Conservation (phyloP, 2,113 vertebrate species). For the Rhea pennata region DNA sequence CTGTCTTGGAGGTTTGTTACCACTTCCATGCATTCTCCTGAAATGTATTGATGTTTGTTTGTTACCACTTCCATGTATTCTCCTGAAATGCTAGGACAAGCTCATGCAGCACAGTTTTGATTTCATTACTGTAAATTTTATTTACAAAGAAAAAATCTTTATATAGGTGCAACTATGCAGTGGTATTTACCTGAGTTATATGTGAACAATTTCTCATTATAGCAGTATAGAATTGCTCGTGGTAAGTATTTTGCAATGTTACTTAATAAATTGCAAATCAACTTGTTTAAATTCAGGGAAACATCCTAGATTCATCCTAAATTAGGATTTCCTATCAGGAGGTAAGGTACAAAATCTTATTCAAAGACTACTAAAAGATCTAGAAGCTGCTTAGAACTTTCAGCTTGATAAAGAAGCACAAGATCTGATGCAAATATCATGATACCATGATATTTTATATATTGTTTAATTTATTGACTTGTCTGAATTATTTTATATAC, state of each 20-base stretch:
- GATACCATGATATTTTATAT: constrained; percentile 38
- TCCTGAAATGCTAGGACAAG: neutral
- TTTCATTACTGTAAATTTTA: neutral
- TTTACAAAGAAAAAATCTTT: neutral
- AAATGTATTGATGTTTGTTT: neutral
- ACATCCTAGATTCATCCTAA: neutral
- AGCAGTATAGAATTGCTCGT: neutral
- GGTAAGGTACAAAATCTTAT: constrained; percentile 21
- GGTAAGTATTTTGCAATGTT: neutral
- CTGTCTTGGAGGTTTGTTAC: neutral
- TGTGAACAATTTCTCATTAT: neutral
- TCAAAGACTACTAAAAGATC: constrained; percentile 16
- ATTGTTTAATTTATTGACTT: constrained; percentile 50
- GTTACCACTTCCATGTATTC: neutral
- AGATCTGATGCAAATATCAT: neutral
- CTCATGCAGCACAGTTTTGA: neutral
- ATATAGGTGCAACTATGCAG: neutral
- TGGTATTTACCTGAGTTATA: neutral
- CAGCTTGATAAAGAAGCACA: neutral
- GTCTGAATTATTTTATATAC: constrained; percentile 54
- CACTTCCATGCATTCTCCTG: neutral
- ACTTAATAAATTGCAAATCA: neutral
- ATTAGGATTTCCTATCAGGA: neutral
- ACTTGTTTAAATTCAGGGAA: neutral
- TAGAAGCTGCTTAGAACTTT: constrained; percentile 24